Percentiles rank a stretch among this genome's conserved stretches.
Conservation (phyloP, 2,113 vertebrate species). For the Gallinago undulata region DNA sequence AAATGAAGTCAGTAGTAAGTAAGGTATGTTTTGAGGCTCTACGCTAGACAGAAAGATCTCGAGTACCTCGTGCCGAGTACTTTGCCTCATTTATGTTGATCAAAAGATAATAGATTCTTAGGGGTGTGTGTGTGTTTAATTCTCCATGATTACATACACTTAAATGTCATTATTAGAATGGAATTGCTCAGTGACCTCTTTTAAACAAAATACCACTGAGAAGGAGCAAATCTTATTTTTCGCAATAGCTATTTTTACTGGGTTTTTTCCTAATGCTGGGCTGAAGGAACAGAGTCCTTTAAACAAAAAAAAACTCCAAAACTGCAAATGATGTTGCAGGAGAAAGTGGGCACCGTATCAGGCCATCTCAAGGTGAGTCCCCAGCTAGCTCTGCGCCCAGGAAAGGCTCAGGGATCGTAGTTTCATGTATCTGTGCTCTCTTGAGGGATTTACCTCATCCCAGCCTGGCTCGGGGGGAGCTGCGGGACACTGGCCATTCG, state of each 20-base stretch:
- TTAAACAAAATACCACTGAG: neutral
- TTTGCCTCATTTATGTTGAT: neutral
- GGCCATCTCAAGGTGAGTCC: neutral
- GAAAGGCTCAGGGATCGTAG: neutral
- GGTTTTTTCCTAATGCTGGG: neutral
- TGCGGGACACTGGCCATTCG: fast-evolving
- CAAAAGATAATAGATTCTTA: neutral
- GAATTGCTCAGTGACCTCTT: neutral
- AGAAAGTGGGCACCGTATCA: neutral
- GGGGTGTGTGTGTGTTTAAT: neutral
- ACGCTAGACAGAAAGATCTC: neutral
- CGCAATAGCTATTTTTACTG: neutral
- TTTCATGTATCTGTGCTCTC: neutral
- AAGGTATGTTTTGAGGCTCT: neutral
- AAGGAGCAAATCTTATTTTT: neutral
- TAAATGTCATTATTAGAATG: neutral
- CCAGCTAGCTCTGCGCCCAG: neutral
- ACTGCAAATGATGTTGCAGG: neutral
- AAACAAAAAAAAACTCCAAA: neutral
- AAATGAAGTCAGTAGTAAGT: neutral
- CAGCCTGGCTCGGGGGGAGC: neutral
- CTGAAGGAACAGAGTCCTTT: neutral
- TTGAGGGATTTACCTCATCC: neutral
- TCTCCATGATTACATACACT: neutral
- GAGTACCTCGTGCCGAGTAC: neutral